These are phyloP conservation scores for Mizuhopecten yessoensis DNA, from an alignment of 1,140 invertebrate species.

Conservation along the genomic window DNA sequence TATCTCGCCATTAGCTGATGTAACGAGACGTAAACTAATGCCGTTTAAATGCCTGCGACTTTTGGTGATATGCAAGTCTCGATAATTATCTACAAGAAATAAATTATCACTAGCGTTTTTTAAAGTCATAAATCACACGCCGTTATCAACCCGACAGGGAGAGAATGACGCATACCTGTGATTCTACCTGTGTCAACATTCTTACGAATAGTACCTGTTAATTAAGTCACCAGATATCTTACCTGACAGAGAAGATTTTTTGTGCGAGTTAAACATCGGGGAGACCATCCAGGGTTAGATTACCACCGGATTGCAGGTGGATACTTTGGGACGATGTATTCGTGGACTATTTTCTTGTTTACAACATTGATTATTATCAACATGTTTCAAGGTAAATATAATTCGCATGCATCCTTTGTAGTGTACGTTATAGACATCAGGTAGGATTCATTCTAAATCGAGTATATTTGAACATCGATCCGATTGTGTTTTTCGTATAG, in stretches of 20 bases:
- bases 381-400: background rate
- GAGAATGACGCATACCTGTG: background rate
- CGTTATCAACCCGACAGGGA: background rate
- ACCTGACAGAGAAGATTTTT: background rate
- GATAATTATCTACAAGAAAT: background rate
- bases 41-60: background rate
- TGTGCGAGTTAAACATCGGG: background rate
- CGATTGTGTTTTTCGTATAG: too few relatives aligned
- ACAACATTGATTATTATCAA: background rate
- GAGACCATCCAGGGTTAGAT: background rate
- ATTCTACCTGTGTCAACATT: background rate
- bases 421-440: too few relatives aligned
- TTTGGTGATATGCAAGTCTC: background rate
- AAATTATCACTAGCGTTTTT: background rate
- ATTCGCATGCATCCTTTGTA: background rate
- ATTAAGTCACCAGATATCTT: background rate
- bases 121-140: constrained; percentile 13
- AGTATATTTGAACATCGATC: too few relatives aligned
- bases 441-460: too few relatives aligned
- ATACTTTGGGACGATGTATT: background rate
- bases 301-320: background rate
- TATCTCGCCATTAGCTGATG: background rate
- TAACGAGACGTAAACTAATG: background rate
- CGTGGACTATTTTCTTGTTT: background rate
- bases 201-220: background rate